Percentiles rank a stretch among this genome's conserved stretches.
phyloP scores from a whole-genome alignment of 2,888 invertebrate species.

The Volucella inflata region DNA sequence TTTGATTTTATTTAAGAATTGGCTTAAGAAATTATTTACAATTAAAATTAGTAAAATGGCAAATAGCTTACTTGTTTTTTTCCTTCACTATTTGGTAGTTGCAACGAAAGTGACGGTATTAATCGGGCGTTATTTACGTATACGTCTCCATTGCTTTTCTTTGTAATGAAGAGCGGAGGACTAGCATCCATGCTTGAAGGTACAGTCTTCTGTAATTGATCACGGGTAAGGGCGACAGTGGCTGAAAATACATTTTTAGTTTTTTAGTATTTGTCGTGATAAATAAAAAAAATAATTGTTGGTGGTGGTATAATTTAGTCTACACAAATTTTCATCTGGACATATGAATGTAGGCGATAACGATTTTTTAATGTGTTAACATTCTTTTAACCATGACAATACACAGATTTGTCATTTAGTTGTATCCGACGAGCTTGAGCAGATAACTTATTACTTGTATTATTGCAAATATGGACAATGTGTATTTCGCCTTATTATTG shows the following conservation, averaged over 20 bases:
- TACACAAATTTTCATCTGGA: not conserved
- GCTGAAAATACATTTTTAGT: slow-evolving; percentile 85
- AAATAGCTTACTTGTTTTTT: slow-evolving; percentile 86
- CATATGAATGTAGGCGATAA: no score
- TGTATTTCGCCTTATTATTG: no score
- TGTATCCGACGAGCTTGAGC: no score
- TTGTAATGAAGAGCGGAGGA: slow-evolving; percentile 93
- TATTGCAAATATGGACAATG: no score
- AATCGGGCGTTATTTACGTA: slow-evolving; percentile 95
- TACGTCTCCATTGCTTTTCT: slow-evolving; percentile 88
- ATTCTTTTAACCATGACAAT: not conserved
- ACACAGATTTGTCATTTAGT: no score
- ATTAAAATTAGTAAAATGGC: slow-evolving; percentile 83
- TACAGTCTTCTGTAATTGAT: slow-evolving; percentile 85
- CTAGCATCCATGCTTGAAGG: slow-evolving; percentile 92
- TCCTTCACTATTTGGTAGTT: slow-evolving; percentile 85
- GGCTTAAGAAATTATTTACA: no score
- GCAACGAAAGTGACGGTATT: slow-evolving; percentile 88
- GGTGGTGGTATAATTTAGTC: no score
- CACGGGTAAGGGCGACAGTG: slow-evolving; percentile 89
- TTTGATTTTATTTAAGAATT: not conserved
- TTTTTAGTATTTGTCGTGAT: not conserved
- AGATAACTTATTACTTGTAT: no score
- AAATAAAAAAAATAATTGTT: not conserved
- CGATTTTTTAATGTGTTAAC: no score